These are phyloP conservation scores for Poecilia latipinna DNA, from an alignment of 2,113 vertebrate genomes.

Conservation along the genomic window DNA sequence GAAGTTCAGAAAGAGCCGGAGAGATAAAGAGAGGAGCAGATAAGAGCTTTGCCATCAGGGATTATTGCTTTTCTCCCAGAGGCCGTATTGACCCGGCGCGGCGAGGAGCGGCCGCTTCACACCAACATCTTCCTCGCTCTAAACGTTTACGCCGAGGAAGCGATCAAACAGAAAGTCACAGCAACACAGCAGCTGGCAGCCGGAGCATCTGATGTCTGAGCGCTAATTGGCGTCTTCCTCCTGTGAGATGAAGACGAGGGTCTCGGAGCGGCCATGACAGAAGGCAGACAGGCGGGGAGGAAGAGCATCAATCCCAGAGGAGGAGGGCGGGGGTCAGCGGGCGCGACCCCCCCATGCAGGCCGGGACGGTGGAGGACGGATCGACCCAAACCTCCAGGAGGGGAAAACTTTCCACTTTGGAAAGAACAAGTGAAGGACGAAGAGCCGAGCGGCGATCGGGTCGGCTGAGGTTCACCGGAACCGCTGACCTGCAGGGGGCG, in stretches of 20 bases:
- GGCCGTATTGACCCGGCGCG: constrained; percentile 62
- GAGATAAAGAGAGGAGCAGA: constrained; percentile 34
- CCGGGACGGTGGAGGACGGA: constrained; percentile 50
- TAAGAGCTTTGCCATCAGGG: constrained; percentile 63
- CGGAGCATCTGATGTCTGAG: constrained; percentile 3
- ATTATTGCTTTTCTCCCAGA: constrained; percentile 69
- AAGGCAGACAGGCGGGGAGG: constrained; percentile 42
- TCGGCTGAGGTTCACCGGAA: constrained; percentile 23
- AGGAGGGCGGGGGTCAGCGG: not conserved
- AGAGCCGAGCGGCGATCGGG: constrained; percentile 6
- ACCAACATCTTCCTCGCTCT: constrained; percentile 17
- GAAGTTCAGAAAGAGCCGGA: constrained; percentile 5
- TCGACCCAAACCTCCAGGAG: constrained; percentile 69
- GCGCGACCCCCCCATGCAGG: constrained; percentile 49
- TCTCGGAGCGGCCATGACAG: constrained; percentile 20
- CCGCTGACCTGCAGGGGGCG: constrained; percentile 11
- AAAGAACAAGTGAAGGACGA: constrained; percentile 49
- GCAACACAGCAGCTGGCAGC: constrained; percentile 27
- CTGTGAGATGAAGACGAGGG: constrained; percentile 34
- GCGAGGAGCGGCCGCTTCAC: constrained; percentile 19
- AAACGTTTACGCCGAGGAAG: constrained; percentile 23
- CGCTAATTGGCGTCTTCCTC: constrained; percentile 63
- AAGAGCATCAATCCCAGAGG: constrained; percentile 53
- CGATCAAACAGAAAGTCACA: constrained; percentile 35
- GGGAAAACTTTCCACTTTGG: constrained; percentile 62